Base-by-base conservation (phyloP, 2,113 vertebrate species). In the Ramphastos sulfuratus region DNA sequence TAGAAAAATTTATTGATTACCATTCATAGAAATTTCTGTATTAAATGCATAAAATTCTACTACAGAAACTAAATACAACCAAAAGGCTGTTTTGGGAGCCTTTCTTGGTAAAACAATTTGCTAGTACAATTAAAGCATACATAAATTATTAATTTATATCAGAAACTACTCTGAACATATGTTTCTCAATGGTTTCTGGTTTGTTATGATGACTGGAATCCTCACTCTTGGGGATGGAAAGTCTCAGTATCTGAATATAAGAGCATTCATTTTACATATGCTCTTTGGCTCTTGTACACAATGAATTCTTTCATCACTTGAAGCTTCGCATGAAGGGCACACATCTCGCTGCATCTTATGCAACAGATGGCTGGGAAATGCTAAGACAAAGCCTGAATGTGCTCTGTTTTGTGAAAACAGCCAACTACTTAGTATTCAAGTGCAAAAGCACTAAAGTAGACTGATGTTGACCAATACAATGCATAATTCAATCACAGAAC, bases 271-370 rank as follows among this genome's bases (percentile, higher is more conserved):
- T 89, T 66, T 33, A 73, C 18, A 55, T 75, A 77, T 58, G n/a
- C 73, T 88, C 67, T 74, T 78, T 61, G 76, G 72, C 33, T 74
- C 61, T 85, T 5, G 1, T 58, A 80, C 67, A 76, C 59, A 90
- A 89, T 74, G 83, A 48, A 58, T 31, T 52, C 87, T 89, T 89
- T 92, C 92, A 90, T 86, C 72, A 54, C 27, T 90, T 60, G 37
- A 90, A 92, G 39, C 54, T 69, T 52, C 82, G 35, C 11, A 48
- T n/a, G 58, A 74, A 92, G 85, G 61, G 66, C 9, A 1, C 44
- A 69, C 28, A 63, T 54, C 66, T 82, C 78, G 12, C 12, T 80
- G 77, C 78, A 64, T 85, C 70, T 92, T 55, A 59, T 1, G 13
- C 73, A 71, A 90, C 59, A 75, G 89, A 91, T 24, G 81, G 93